Evolutionary conservation across 2,888 invertebrate species (phyloP).

Genomic region (Dexiosoma caninum): DNA sequence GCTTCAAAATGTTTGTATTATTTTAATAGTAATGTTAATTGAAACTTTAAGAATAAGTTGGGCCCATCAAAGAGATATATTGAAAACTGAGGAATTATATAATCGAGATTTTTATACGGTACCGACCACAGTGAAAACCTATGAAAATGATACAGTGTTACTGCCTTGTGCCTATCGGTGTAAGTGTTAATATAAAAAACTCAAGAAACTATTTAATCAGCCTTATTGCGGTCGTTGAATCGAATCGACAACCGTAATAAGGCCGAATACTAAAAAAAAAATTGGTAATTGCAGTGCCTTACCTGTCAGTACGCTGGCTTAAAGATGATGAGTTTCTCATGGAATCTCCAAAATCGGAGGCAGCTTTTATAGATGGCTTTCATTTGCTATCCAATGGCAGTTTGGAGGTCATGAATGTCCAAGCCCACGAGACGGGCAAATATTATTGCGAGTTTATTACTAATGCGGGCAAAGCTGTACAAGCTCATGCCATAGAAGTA

Average conservation of each 20-base stretch:
- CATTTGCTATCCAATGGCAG: conserved; percentile 85
- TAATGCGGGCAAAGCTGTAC: conserved; percentile 75
- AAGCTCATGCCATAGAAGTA: conserved; percentile 87
- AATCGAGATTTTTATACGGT: conserved; percentile 82
- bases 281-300: conserved; percentile 78
- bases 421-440: conserved; percentile 79
- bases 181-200: conserved; percentile 77
- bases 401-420: conserved; percentile 80
- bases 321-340: conserved; percentile 83
- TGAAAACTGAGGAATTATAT: conserved; percentile 38
- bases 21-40: neutral
- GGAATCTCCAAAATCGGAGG: conserved; percentile 79
- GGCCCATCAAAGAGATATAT: conserved; percentile 11
- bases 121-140: conserved; percentile 86
- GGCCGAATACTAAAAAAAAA: too few relatives aligned
- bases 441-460: conserved; percentile 80
- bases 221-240: too few relatives aligned
- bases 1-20: neutral
- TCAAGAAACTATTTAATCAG: neutral
- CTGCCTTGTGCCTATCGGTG: conserved; percentile 88
- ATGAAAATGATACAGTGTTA: conserved; percentile 87
- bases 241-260: too few relatives aligned
- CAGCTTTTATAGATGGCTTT: conserved; percentile 78
- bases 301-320: conserved; percentile 84
- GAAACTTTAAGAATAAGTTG: neutral